Percentiles rank a stretch among this genome's conserved stretches.
Conservation (phyloP, 1,140 invertebrate species). For the Dinoponera quadriceps region DNA sequence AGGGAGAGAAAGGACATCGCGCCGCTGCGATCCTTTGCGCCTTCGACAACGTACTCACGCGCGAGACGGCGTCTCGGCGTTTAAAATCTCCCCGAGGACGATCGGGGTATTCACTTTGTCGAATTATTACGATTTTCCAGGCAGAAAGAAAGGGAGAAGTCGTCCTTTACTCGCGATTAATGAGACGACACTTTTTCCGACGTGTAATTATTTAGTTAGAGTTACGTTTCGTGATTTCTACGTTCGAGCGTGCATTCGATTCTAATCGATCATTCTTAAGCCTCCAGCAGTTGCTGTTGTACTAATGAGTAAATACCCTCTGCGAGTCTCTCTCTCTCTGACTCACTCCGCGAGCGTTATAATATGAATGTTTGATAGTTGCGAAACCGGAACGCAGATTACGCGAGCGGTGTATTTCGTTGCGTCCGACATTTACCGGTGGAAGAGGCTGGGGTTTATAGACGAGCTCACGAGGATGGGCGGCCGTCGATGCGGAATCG, state of each 20-base stretch:
- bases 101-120: not conserved
- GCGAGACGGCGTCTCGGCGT: not conserved
- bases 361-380: conserved; percentile 51
- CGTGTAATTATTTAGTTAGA: no score
- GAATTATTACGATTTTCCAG: not conserved
- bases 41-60: not conserved
- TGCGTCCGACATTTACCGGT: conserved; percentile 32
- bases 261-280: conserved; percentile 14
- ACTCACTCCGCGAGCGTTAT: conserved; percentile 14
- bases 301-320: conserved; percentile 22
- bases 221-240: not conserved
- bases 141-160: not conserved
- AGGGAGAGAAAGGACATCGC: conserved; percentile 55
- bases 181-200: not conserved
- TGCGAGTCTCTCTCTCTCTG: not conserved
- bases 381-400: conserved; percentile 41
- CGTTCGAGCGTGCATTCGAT: not conserved
- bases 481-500: conserved; percentile 36
- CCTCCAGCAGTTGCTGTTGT: not conserved
- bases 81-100: not conserved
- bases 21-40: conserved; percentile 55
- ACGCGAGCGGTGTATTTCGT: conserved; percentile 27
- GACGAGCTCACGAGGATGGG: conserved; percentile 26
- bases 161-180: not conserved
- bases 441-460: conserved; percentile 37